A percentile compares a stretch with the other conserved stretches of the same genome.
phyloP scores from a whole-genome alignment of 2,797 vertebrate genomes.

The Pteropus rufus region DNA sequence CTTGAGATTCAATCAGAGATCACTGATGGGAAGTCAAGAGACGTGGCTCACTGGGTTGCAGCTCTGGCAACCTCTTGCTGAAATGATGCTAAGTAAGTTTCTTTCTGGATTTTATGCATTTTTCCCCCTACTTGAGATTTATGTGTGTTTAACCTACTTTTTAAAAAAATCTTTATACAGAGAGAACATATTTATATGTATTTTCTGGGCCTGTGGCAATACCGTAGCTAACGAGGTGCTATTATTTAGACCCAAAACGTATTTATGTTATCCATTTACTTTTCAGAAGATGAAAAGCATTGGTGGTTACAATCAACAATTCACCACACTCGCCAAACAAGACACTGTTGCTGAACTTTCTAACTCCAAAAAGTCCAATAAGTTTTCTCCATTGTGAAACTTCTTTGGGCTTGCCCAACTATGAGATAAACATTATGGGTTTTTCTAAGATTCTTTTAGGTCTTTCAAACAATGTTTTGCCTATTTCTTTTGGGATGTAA shows the following conservation, averaged over 20 bases:
- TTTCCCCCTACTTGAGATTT: neutral
- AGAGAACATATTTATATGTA: fast-evolving
- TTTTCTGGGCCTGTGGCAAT: neutral
- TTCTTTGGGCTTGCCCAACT: neutral
- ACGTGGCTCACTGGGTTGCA: neutral
- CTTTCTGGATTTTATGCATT: neutral
- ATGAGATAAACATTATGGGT: neutral
- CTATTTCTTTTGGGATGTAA: neutral
- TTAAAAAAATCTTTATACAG: neutral
- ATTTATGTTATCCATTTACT: neutral
- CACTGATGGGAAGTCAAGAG: too few relatives aligned
- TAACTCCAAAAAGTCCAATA: neutral
- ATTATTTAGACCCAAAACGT: neutral
- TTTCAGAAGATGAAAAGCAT: neutral
- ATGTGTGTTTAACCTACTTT: neutral
- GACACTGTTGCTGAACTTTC: neutral
- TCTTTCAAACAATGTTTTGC: neutral
- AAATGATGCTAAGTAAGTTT: neutral
- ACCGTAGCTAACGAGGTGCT: neutral
- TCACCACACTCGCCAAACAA: neutral
- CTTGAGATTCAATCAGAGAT: neutral
- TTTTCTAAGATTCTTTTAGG: neutral
- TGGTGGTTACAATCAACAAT: neutral
- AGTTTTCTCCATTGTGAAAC: neutral
- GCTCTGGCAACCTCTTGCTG: neutral